Percentiles rank a stretch among this genome's conserved stretches.
phyloP scores from a whole-genome alignment of 2,113 vertebrate genomes.

The Ophiodon elongatus region DNA sequence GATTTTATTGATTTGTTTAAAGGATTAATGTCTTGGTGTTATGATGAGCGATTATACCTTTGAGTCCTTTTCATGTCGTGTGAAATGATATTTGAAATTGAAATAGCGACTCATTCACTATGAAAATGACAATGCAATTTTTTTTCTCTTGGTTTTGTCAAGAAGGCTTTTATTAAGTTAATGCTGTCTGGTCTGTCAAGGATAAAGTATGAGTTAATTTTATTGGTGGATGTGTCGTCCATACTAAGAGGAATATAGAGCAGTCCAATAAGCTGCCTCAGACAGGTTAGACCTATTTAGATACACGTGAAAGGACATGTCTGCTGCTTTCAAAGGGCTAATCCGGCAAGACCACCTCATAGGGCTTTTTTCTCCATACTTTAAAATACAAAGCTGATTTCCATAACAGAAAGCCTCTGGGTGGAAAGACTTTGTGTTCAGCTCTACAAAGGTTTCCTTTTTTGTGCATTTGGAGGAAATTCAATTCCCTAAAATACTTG shows the following conservation, averaged over 20 bases:
- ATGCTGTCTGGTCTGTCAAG: slow-evolving; percentile 46
- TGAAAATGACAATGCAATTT: slow-evolving; percentile 9
- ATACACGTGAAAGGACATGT: slow-evolving; percentile 31
- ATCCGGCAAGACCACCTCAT: slow-evolving; percentile 46
- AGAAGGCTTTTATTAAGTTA: slow-evolving; percentile 19
- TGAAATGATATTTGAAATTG: slow-evolving; percentile 26
- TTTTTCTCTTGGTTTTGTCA: slow-evolving; percentile 18
- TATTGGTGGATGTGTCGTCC: slow-evolving; percentile 17
- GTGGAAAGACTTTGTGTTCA: slow-evolving; percentile 38
- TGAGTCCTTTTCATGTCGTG: neutral
- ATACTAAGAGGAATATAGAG: slow-evolving; percentile 29
- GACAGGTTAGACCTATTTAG: slow-evolving; percentile 43
- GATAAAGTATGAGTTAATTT: slow-evolving; percentile 49
- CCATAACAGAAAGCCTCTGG: slow-evolving; percentile 54
- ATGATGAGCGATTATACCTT: neutral
- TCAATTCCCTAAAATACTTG: slow-evolving; percentile 29
- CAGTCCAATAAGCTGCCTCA: slow-evolving; percentile 38
- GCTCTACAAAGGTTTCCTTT: slow-evolving; percentile 40
- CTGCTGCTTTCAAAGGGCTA: slow-evolving; percentile 50
- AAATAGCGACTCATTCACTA: slow-evolving; percentile 20
- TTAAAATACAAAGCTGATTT: slow-evolving; percentile 55
- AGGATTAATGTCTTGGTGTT: neutral
- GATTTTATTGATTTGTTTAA: slow-evolving; percentile 19
- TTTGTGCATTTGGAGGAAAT: slow-evolving; percentile 25
- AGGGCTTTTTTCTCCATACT: slow-evolving; percentile 2